Conservation (phyloP, 2,113 vertebrate species). For the Chauna torquata region DNA sequence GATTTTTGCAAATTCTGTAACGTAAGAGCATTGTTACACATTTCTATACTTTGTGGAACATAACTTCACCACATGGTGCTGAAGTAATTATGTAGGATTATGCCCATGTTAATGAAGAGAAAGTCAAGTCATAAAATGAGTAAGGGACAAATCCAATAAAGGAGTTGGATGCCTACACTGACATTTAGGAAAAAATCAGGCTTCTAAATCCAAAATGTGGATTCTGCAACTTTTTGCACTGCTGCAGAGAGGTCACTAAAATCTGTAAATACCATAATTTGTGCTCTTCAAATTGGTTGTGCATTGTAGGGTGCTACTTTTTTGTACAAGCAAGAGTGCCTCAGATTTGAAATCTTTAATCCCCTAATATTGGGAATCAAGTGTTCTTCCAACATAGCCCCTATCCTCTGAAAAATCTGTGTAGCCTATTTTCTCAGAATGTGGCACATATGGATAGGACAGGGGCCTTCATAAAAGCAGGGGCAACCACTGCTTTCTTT, state of each 20-base stretch:
- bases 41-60: not conserved
- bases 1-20: not conserved
- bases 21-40: not conserved
- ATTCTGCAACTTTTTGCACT: not conserved
- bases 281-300: not conserved
- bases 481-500: not conserved
- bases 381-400: not conserved
- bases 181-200: not conserved
- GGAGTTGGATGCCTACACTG: not conserved
- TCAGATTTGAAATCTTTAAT: not conserved
- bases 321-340: not conserved
- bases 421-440: not conserved
- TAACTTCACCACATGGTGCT: not conserved
- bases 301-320: not conserved
- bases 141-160: not conserved
- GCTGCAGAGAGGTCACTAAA: not conserved
- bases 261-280: not conserved
- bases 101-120: not conserved
- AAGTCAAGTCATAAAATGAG: not conserved
- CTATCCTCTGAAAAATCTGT: not conserved
- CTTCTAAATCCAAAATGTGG: not conserved
- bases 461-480: not conserved
- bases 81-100: not conserved
- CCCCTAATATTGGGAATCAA: accelerated
- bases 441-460: not conserved